These are phyloP conservation scores for Anhinga rufa DNA, from an alignment of 2,113 vertebrate species.

Conservation along the genomic window DNA sequence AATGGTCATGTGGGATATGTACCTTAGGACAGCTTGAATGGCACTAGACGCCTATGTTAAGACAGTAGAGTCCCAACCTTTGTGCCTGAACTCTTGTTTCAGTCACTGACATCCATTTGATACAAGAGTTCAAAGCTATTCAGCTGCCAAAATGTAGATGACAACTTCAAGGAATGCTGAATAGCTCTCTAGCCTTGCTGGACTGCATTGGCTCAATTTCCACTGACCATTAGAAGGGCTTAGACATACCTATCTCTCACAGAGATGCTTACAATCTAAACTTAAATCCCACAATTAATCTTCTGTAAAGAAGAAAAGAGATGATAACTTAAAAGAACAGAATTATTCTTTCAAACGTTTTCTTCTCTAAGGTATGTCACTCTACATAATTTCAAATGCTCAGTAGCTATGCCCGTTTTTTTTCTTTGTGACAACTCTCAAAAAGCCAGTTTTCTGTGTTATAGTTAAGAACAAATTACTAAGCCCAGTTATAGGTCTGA, in stretches of 20 bases:
- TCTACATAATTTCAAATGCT: not conserved
- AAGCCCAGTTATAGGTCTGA: not conserved
- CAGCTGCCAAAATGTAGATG: not conserved
- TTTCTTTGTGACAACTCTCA: not conserved
- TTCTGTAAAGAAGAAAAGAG: not conserved
- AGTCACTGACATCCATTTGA: not conserved
- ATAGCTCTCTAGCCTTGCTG: not conserved
- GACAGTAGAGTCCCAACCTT: not conserved
- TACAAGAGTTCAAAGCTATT: not conserved
- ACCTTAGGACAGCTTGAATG: not conserved
- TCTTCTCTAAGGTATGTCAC: not conserved
- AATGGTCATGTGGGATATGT: not conserved
- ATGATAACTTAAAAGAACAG: not conserved
- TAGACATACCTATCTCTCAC: not conserved
- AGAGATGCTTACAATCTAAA: not conserved
- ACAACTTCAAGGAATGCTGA: not conserved
- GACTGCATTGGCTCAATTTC: not conserved
- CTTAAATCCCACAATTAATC: not conserved
- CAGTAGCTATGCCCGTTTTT: not conserved
- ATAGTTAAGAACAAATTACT: not conserved
- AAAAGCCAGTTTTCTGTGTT: not conserved
- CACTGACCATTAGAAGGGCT: not conserved
- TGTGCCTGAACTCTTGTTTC: not conserved
- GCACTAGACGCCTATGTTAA: not conserved
- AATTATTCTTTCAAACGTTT: not conserved